Evolutionary conservation across 2,113 vertebrate species (phyloP), one percentile per base, ranked within the genome.

Genomic region (Eulacestoma nigropectus): DNA sequence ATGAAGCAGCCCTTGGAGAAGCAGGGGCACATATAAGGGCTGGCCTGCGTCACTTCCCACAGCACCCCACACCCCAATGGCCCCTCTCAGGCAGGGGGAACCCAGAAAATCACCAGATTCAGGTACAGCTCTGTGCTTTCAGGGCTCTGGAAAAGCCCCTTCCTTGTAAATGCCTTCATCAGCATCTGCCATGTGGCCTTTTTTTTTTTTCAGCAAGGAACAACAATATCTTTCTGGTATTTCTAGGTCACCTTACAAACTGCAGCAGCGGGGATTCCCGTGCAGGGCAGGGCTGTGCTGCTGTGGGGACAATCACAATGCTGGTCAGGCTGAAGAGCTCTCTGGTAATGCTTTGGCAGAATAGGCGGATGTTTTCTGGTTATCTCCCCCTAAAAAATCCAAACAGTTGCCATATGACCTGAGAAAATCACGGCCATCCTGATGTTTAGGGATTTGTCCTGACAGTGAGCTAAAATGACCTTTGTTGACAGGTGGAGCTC

Each of bases 11-110:
- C 65, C 52, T 25, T 50, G 75, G 53, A 86, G 91, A 56, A 88
- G 73, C 57, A 46, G 23, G 60, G 53, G 35, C 69, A 14, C 67
- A 47, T 11, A 3, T n/a, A 56, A n/a, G n/a, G n/a, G 62, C 69
- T 93, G 78, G 42, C 60, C 50, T 4, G 4, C 29, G 26, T 84
- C 69, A 33, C 75, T 77, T 93, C 80, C 65, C 0, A 1, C 56
- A 78, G 50, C 76, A 67, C n/a, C 82, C 55, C 37, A 1, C 22
- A 11, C 64, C 1, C 0, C 14, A 13, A 0, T 1, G 2, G 33
- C 30, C 42, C 55, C 17, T 16, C 21, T 37, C 59, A 29, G 62
- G 47, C 27, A 33, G 37, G 42, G 39, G 4, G 1, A 80, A 23
- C 35, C 15, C 60, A 35, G 17, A 72, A 22, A 73, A n/a, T 0